Conservation (phyloP, 2,888 invertebrate genomes). For the Drosophila trichaetosa region DNA sequence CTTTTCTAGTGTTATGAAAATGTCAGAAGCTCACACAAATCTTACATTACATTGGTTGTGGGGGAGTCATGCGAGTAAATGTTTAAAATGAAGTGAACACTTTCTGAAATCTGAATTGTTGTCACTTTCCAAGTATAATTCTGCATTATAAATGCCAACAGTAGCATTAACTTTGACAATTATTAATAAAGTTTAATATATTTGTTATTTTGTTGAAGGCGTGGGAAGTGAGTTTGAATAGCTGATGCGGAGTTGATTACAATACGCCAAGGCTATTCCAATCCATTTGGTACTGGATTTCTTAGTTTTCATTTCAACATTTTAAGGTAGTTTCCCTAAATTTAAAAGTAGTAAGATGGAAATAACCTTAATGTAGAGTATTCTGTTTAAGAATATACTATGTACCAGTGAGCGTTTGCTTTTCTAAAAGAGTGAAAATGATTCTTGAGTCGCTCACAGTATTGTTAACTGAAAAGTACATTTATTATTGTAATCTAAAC, state of each 20-base stretch:
- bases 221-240: background rate
- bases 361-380: background rate
- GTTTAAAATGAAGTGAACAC: conserved; percentile 44
- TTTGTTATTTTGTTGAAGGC: background rate
- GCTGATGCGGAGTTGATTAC: background rate
- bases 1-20: conserved; percentile 46
- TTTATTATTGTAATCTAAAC: background rate
- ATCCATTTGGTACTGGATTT: too few relatives aligned
- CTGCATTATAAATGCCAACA: background rate
- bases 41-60: conserved; percentile 6
- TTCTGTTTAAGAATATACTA: background rate
- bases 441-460: background rate
- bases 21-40: conserved; percentile 19
- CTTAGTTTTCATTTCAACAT: too few relatives aligned
- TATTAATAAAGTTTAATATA: background rate
- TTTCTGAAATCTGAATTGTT: conserved; percentile 26
- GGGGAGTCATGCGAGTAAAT: conserved; percentile 24
- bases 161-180: background rate
- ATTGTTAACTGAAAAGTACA: background rate
- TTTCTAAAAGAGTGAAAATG: background rate
- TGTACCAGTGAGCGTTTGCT: background rate
- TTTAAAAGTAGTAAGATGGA: accelerated
- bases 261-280: background rate
- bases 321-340: background rate
- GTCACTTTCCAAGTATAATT: background rate